A percentile compares a stretch with the other conserved stretches of the same genome.
phyloP scores from a whole-genome alignment of 2,797 vertebrate species.

The Peromyscus aztecus region DNA sequence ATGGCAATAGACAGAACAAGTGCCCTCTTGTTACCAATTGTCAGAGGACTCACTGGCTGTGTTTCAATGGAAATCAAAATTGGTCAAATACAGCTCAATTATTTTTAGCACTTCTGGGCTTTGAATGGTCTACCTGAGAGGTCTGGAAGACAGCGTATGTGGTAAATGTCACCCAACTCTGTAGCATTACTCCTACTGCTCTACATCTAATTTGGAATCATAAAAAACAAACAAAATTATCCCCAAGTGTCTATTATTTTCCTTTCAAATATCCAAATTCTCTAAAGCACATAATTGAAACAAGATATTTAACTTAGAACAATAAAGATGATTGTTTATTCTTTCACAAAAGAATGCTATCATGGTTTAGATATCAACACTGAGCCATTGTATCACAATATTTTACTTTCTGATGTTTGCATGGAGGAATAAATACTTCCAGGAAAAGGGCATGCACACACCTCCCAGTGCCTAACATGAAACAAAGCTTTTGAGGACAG shows the following conservation, averaged over 20 bases:
- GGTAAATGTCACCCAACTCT: background rate
- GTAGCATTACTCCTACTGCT: background rate
- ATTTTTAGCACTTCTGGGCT: too few relatives aligned
- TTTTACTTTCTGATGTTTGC: background rate
- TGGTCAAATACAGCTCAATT: background rate
- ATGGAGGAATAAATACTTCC: background rate
- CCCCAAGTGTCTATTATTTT: background rate
- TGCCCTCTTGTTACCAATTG: background rate
- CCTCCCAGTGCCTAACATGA: background rate
- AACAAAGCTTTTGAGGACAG: background rate
- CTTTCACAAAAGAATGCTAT: background rate
- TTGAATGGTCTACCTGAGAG: background rate
- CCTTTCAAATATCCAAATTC: background rate
- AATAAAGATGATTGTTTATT: background rate
- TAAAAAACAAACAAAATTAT: background rate
- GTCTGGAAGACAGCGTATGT: accelerated
- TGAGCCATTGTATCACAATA: too few relatives aligned
- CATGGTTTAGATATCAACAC: background rate
- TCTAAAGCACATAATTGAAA: background rate
- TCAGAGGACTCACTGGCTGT: background rate
- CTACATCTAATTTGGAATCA: background rate
- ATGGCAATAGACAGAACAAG: background rate
- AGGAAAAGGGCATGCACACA: background rate
- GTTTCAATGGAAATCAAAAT: background rate
- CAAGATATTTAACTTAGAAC: background rate